Evolutionary conservation across 2,797 vertebrate species (phyloP), one percentile per base, ranked within the genome.

Genomic region (Pseudochromis fuscus): DNA sequence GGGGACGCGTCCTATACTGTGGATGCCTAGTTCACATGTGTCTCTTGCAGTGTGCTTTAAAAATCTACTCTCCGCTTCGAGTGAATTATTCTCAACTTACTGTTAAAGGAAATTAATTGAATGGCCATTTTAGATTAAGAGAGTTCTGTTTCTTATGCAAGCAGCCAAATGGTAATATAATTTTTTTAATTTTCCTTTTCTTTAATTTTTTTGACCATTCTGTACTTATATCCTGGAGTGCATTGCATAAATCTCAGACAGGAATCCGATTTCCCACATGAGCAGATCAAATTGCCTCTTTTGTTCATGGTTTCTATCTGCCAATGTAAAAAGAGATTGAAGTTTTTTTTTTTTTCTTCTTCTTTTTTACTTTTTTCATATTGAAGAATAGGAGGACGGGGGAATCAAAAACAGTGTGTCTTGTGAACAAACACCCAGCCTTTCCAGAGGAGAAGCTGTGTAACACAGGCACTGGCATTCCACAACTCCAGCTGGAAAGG

Each of bases 201-300:
- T 67, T 23, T 48, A 37, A 72, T 75, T 48, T 46, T 57, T 73
- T 63, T 55, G 74, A 58, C 59, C 48, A 28, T 50, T 77, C 49
- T 72, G 63, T 46, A 67, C 72, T 82, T 27, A 19, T 80, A 83
- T 89, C 82, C 81, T 83, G 72, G 65, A 90, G 87, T 84, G 79
- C 84, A 85, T 64, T 88, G 87, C 75, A 85, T 87, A 87, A 82
- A 88, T 85, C 86, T 92, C 86, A 73, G 79, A 83, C 38, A 67
- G 70, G 66, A 81, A 91, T 91, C 87, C 91, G 88, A 92, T 94
- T 93, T 92, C 90, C 90, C 92, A 90, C 91, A 88, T 90, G 89
- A 93, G 82, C 90, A 90, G 89, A 92, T 93, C 91, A 93, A 91
- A 91, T 91, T 87, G 81, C 81, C 84, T 85, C 86, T 91, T 93